Evolutionary conservation across 1,140 invertebrate species (phyloP).

Genomic region (Eumaeus atala): DNA sequence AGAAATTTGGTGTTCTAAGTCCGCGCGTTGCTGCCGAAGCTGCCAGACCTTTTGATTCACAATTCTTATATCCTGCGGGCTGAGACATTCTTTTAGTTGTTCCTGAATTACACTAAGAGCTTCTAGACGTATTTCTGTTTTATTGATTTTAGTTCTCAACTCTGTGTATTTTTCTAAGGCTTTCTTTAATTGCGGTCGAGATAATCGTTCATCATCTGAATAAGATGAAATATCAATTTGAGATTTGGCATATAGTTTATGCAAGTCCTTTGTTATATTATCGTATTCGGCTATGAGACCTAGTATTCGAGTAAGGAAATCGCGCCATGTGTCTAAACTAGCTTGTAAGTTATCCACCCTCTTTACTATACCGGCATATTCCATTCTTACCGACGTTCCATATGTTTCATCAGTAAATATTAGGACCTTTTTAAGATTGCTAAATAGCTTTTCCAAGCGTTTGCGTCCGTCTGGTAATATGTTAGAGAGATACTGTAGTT

Average conservation of each 20-base stretch:
- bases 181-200: conserved; percentile 69
- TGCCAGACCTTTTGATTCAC: conserved; percentile 85
- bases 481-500: conserved; percentile 80
- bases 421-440: conserved; percentile 81
- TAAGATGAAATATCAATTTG: conserved; percentile 74
- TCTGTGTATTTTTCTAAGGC: conserved; percentile 76
- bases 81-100: conserved; percentile 88
- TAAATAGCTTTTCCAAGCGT: conserved; percentile 77
- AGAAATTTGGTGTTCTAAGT: conserved; percentile 85
- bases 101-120: conserved; percentile 83
- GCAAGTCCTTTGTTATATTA: conserved; percentile 74
- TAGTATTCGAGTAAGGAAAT: conserved; percentile 80
- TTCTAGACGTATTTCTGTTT: conserved; percentile 78
- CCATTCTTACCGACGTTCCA: conserved; percentile 85
- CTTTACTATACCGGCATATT: conserved; percentile 83
- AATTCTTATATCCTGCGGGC: conserved; percentile 89
- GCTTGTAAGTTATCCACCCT: conserved; percentile 85
- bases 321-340: conserved; percentile 87
- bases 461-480: conserved; percentile 80
- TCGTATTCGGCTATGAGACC: conserved; percentile 77
- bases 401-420: conserved; percentile 84
- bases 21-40: conserved; percentile 84
- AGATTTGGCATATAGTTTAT: conserved; percentile 75
- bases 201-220: conserved; percentile 56
- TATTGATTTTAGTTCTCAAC: conserved; percentile 75